A percentile compares a stretch with the other conserved stretches of the same genome.
phyloP scores from a whole-genome alignment of 2,888 invertebrate species.

The Encarsia formosa region DNA sequence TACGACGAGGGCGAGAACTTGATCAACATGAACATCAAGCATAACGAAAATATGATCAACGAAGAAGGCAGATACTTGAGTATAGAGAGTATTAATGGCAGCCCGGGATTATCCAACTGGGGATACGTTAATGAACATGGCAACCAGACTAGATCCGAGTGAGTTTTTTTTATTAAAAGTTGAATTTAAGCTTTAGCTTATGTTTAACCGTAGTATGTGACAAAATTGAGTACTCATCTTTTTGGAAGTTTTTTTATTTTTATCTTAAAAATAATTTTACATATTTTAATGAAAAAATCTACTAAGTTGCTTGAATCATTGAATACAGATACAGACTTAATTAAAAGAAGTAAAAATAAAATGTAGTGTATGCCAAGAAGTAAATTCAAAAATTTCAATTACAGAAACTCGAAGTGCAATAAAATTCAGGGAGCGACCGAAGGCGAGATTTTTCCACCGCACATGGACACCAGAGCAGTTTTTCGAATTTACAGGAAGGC shows the following conservation, averaged over 20 bases:
- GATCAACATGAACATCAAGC: conserved; percentile 55
- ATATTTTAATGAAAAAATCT: no score
- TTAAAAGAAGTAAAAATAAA: no score
- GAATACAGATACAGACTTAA: no score
- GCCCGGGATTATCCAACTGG: conserved; percentile 66
- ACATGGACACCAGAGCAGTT: conserved; percentile 55
- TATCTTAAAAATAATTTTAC: no score
- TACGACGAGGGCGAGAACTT: conserved; percentile 62
- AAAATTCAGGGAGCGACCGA: conserved; percentile 66
- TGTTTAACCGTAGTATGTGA: no score
- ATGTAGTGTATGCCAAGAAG: no score
- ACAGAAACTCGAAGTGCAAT: conserved; percentile 62
- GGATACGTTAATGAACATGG: conserved; percentile 54
- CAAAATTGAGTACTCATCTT: no score
- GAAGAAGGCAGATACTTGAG: conserved; percentile 45
- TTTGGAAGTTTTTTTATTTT: no score
- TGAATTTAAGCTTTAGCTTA: no score
- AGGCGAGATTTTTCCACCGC: conserved; percentile 66
- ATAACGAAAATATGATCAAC: conserved; percentile 39
- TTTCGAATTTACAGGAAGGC: conserved; percentile 68
- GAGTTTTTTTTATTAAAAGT: no score
- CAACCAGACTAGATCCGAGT: conserved; percentile 40
- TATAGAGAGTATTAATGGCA: conserved; percentile 54
- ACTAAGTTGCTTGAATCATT: no score
- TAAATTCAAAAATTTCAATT: no score